Percentiles rank a stretch among this genome's conserved stretches.
These are phyloP conservation scores for Leptinotarsa rubiginosa DNA, from an alignment of 2,888 invertebrate species.

Conservation along the genomic window DNA sequence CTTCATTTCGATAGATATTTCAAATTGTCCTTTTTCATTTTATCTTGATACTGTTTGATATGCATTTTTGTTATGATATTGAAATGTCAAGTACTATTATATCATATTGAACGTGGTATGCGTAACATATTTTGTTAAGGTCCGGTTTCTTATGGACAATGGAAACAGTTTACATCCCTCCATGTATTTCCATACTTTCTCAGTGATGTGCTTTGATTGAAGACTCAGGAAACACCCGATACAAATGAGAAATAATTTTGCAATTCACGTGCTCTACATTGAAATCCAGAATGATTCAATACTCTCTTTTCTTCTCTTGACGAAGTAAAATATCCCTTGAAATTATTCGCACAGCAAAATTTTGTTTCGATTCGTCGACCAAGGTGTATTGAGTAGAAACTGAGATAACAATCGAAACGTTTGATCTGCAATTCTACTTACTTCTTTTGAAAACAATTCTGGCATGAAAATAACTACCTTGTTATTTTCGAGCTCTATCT, in stretches of 20 bases:
- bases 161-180: too few species aligned
- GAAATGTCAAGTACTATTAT: too few species aligned
- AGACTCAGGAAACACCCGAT: not conserved
- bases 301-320: not conserved
- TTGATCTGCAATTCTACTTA: conserved; percentile 34
- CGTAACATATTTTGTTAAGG: too few species aligned
- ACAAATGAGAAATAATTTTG: not conserved
- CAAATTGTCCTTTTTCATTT: too few species aligned
- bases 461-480: conserved; percentile 42
- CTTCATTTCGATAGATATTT: too few species aligned
- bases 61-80: too few species aligned
- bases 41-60: too few species aligned
- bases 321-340: conserved; percentile 27
- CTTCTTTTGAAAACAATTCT: conserved; percentile 34
- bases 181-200: too few species aligned
- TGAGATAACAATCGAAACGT: conserved; percentile 40
- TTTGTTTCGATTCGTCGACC: conserved; percentile 42
- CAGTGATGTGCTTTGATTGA: not conserved
- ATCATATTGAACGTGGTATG: too few species aligned
- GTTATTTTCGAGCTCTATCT: conserved; percentile 33
- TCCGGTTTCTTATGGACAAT: too few species aligned
- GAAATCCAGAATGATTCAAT: conserved; percentile 14
- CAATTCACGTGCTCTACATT: not conserved
- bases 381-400: conserved; percentile 41
- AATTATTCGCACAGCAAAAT: conserved; percentile 49